These are phyloP conservation scores for Dryobota labecula DNA, from an alignment of 2,888 invertebrate species.

Conservation along the genomic window DNA sequence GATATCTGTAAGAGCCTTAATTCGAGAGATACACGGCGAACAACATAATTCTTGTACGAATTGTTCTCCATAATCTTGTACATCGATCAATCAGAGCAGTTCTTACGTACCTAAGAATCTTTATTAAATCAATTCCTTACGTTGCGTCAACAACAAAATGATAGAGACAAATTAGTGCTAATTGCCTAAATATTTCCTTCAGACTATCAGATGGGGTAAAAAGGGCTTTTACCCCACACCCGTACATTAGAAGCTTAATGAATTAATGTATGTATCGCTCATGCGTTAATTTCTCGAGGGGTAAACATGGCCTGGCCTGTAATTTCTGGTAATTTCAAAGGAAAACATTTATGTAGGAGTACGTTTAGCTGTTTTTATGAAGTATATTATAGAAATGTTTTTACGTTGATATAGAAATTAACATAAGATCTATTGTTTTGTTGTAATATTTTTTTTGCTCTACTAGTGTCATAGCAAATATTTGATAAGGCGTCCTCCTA, in stretches of 20 bases:
- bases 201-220: not conserved
- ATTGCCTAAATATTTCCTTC: constrained; percentile 27
- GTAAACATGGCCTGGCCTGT: constrained; percentile 38
- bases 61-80: not conserved
- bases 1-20: no score
- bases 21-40: not conserved
- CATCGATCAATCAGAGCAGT: not conserved
- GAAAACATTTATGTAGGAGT: constrained; percentile 28
- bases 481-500: not conserved
- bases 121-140: not conserved
- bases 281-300: constrained; percentile 55
- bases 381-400: not conserved
- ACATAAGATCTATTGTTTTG: no score
- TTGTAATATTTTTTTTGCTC: no score
- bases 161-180: constrained; percentile 6
- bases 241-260: constrained; percentile 48
- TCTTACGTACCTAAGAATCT: not conserved
- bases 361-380: constrained; percentile 21
- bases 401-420: not conserved
- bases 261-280: constrained; percentile 60
- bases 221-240: constrained; percentile 10
- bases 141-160: not conserved
- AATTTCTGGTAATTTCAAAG: constrained; percentile 40
- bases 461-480: no score
- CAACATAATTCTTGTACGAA: not conserved